Evolutionary conservation across 2,797 vertebrate species (phyloP).

Genomic region (Enteromius trimaculatus): DNA sequence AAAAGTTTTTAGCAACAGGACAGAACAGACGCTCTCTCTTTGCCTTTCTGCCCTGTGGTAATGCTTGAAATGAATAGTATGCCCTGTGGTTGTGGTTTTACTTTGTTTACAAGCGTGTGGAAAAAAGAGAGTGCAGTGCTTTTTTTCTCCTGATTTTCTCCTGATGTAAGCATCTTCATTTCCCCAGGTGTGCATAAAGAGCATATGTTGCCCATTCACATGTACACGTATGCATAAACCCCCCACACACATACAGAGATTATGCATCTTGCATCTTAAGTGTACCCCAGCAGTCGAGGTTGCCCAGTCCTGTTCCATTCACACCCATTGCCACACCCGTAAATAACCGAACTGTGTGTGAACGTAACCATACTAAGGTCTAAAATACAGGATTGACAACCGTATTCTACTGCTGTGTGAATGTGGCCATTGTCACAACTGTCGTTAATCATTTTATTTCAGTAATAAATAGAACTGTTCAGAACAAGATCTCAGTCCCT

Average conservation of each 20-base stretch:
- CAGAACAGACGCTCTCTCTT: not conserved
- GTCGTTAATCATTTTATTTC: not conserved
- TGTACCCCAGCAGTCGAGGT: not conserved
- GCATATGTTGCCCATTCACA: slow-evolving; percentile 1
- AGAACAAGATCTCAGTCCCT: slow-evolving; percentile 8
- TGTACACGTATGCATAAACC: slow-evolving; percentile 19
- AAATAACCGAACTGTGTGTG: no score
- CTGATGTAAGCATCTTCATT: slow-evolving; percentile 16
- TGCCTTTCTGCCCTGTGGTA: slow-evolving; percentile 22
- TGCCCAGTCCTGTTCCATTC: no score
- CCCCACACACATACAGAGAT: slow-evolving; percentile 10
- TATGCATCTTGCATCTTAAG: not conserved
- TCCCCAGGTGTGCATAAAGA: slow-evolving; percentile 19
- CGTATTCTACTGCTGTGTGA: no score
- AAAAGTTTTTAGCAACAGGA: slow-evolving; percentile 3
- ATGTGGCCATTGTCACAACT: not conserved
- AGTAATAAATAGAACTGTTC: not conserved
- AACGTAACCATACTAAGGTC: no score
- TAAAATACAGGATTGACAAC: no score
- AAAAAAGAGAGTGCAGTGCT: not conserved
- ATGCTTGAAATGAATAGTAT: slow-evolving; percentile 31
- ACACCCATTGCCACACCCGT: no score
- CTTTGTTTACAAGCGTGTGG: slow-evolving; percentile 41
- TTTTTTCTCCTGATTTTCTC: slow-evolving; percentile 22
- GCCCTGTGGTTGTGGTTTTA: slow-evolving; percentile 35